Base-by-base conservation (phyloP, 1,140 invertebrate genomes). In the Bombus ignitus region DNA sequence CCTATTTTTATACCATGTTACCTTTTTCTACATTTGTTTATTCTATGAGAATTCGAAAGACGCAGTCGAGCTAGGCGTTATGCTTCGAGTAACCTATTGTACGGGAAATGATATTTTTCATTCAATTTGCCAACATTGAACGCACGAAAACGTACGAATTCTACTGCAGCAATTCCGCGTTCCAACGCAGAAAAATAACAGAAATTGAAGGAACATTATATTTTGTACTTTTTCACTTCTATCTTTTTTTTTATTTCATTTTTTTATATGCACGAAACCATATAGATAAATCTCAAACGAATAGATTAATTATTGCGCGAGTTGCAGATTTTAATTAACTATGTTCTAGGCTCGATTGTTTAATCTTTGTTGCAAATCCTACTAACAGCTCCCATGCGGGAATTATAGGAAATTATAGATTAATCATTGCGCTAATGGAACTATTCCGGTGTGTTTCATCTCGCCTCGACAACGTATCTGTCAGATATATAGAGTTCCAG, bases 361-460 rank as follows among this genome's bases (percentile, higher is more conserved):
- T 62, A 62, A 80, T 72, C 37, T 84, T 80, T 80, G 68, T 32
- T 3, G 18, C 32, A 22, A 66, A 66, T 75, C 18, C 5, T 22
- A 8, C 5, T 32, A 18, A 1, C 12, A 18, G n/a, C 28, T 28
- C 62, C 13, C 39, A n/a, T 42, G 15, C n/a, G 32, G 44, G 25
- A 74, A 74, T 81, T 74, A 81, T 12, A n/a, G 13, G 47, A 53
- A 13, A 65, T 13, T 81, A 28, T 28, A 47, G 59, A 53, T 65
- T 12, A 71, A 65, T 57, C 18, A 65, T 62, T 79, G 59, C 78
- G 73, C 28, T 89, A 89, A 89, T 83, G 88, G 72, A 87, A 76
- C 57, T 62, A 35, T 62, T 4, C 25, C 74, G 74, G 9, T 28
- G 18, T 37, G 12, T 37, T 37, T 75, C 25, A n/a, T 65, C 13